phyloP scores from a whole-genome alignment of 2,888 invertebrate species.

The Plusia festucae region DNA sequence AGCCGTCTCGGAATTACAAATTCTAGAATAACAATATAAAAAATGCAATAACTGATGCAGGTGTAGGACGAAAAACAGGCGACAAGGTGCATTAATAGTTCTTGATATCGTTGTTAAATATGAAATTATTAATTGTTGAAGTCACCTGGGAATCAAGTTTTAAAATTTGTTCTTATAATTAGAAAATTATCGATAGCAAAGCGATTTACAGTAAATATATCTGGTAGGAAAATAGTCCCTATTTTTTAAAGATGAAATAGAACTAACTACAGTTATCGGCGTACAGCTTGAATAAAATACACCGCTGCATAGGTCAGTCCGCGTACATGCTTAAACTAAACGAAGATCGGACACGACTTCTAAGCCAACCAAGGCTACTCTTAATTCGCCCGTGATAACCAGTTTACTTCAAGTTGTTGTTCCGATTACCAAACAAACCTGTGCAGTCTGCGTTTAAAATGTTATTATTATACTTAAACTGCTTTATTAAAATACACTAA shows the following conservation, averaged over 20 bases:
- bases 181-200: background rate
- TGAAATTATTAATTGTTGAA: slow-evolving; percentile 7
- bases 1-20: background rate
- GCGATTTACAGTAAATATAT: background rate
- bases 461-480: too few relatives aligned
- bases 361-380: too few relatives aligned
- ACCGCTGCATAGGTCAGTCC: too few relatives aligned
- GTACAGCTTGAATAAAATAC: too few relatives aligned
- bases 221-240: background rate
- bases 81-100: slow-evolving; percentile 24
- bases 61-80: slow-evolving; percentile 11
- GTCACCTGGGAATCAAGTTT: slow-evolving; percentile 16
- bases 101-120: slow-evolving; percentile 8
- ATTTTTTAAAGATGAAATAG: background rate
- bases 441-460: too few relatives aligned
- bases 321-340: too few relatives aligned
- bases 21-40: slow-evolving; percentile 25
- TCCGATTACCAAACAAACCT: too few relatives aligned
- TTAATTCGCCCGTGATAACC: too few relatives aligned
- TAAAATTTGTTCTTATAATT: background rate
- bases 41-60: slow-evolving; percentile 22
- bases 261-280: background rate
- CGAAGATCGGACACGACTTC: too few relatives aligned
- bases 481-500: background rate
- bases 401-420: too few relatives aligned